Base-by-base conservation (phyloP, 2,888 invertebrate genomes). In the Girardia tigrina region DNA sequence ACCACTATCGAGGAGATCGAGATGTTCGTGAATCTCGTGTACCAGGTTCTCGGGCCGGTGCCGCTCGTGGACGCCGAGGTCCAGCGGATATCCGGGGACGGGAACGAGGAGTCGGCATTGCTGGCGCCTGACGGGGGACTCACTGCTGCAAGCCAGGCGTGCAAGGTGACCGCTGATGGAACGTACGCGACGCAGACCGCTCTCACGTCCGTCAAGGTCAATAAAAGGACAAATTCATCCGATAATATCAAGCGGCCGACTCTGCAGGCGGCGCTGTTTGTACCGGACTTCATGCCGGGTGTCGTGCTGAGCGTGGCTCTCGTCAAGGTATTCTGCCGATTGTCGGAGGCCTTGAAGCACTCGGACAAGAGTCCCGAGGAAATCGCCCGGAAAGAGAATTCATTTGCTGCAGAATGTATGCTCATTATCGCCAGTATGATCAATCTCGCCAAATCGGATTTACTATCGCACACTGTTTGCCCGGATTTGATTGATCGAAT, bases 121-220 rank as follows among this genome's bases (percentile, higher is more conserved):
- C 79, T 80, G 78, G 76, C 79, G 20, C 76, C 78, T 12, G 80
- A 80, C 28, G 79, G 79, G 73, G 82, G 69, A 8, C n/a, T 70
- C 8, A 26, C 75, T 28, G n/a, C n/a, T n/a, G n/a, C n/a, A n/a
- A 8, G 29, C 26, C 75, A 75, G 75, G 75, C 75, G 1, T 75
- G 75, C 26, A 29, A 71, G 77, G 94, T 98, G 69, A 98, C 98
- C 71, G 95, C 97, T 36, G 98, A 99, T 86, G 98, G 98, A 26
- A 95, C 97, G 0, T 99, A 99, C 85, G 98, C 97, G 28, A 90
- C 94, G 1, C 97, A 99, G 85, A 94, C 94, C 79, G 95, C 94
- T 69, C 94, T 97, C 85, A 94, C 91, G 82, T 87, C 91, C 1
- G 80, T 81, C 23, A 73, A 29, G 12, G 14, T 16, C 14, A 73